phyloP scores from a whole-genome alignment of 1,140 invertebrate species.

The Pachyrhynchus sulphureomaculatus region DNA sequence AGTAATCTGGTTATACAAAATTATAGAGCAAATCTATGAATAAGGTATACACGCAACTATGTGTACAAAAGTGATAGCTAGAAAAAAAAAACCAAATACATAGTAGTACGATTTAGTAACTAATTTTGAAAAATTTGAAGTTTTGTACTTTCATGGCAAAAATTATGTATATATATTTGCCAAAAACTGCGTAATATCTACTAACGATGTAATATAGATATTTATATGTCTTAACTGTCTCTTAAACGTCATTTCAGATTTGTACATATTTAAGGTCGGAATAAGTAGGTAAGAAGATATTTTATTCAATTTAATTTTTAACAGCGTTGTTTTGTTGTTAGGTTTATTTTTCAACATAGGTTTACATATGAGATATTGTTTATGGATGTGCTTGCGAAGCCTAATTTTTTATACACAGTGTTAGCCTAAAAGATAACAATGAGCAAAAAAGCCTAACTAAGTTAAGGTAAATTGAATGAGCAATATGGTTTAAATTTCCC shows the following conservation, averaged over 20 bases:
- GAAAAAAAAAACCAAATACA: conserved; percentile 3
- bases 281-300: background rate
- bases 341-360: background rate
- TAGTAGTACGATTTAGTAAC: background rate
- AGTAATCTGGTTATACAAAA: no score
- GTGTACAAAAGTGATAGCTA: conserved; percentile 13
- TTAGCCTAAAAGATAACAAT: background rate
- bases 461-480: background rate
- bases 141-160: conserved; percentile 20
- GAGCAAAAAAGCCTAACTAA: background rate
- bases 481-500: background rate
- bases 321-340: background rate
- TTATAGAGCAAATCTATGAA: no score
- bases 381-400: no score
- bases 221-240: conserved; percentile 3
- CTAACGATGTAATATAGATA: conserved; percentile 16
- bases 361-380: no score
- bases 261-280: background rate
- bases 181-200: conserved; percentile 26
- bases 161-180: conserved; percentile 17
- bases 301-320: background rate
- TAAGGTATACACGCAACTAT: background rate
- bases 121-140: background rate
- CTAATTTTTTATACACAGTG: no score
- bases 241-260: background rate